Conservation (phyloP, 2,888 invertebrate species). For the Lepidocyrtinus sp. region DNA sequence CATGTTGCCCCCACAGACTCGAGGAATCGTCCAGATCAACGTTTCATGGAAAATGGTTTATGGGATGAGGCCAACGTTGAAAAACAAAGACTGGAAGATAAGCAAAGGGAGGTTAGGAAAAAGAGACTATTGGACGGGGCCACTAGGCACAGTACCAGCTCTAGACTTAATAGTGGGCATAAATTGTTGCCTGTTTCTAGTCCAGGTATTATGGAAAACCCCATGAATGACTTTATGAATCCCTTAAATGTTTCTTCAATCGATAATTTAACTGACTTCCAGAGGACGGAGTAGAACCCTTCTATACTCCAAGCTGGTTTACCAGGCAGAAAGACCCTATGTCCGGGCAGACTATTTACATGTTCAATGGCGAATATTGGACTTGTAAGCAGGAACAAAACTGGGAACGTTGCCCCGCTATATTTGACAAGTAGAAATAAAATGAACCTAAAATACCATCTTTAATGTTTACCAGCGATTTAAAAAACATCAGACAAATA, state of each 20-base stretch:
- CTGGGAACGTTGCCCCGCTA: constrained; percentile 93
- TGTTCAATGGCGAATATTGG: constrained; percentile 94
- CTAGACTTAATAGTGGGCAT: constrained; percentile 1
- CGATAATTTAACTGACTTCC: not conserved
- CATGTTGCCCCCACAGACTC: constrained; percentile 97
- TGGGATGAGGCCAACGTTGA: constrained; percentile 94
- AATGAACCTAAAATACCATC: too few species aligned
- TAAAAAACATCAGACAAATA: too few species aligned
- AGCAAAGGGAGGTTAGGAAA: constrained; percentile 88
- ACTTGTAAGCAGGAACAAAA: constrained; percentile 87
- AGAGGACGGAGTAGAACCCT: constrained; percentile 53
- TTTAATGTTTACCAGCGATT: too few species aligned
- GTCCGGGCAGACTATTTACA: constrained; percentile 81
- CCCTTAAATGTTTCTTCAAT: not conserved
- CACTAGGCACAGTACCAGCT: constrained; percentile 19
- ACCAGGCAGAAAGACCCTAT: constrained; percentile 81
- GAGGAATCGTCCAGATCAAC: constrained; percentile 93
- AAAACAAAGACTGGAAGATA: constrained; percentile 92
- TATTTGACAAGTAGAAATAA: constrained; percentile 76
- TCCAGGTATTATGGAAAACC: not conserved
- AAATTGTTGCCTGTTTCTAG: not conserved
- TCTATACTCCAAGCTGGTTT: constrained; percentile 87
- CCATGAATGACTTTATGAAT: not conserved
- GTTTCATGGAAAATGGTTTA: constrained; percentile 94
- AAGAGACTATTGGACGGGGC: constrained; percentile 68